phyloP scores from a whole-genome alignment of 2,113 vertebrate genomes.

The Furnarius figulus region DNA sequence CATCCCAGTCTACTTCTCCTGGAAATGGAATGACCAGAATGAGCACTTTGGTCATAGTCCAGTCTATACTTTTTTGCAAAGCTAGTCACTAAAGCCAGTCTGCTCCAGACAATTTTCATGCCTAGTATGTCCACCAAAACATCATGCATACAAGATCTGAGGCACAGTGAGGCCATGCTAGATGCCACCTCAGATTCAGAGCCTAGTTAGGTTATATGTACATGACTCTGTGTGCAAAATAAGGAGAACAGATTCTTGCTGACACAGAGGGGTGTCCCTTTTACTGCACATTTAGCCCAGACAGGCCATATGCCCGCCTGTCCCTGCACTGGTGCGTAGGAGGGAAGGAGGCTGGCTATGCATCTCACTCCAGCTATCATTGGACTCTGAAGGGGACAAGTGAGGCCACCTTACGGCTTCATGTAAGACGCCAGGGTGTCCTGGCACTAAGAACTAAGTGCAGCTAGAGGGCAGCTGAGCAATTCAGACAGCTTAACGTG shows the following conservation, averaged over 20 bases:
- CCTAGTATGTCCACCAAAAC: background rate
- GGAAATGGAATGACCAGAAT: constrained; percentile 38
- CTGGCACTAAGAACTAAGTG: background rate
- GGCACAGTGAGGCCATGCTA: background rate
- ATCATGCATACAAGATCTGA: background rate
- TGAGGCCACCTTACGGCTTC: background rate
- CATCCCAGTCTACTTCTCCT: constrained; percentile 33
- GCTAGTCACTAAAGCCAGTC: background rate
- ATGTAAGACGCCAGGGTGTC: background rate
- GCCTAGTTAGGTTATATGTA: background rate
- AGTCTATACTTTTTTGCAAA: background rate
- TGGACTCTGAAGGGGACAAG: background rate
- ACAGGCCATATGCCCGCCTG: background rate
- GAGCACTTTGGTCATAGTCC: background rate
- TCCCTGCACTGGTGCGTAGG: no score
- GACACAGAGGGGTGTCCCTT: background rate
- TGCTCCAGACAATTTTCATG: background rate
- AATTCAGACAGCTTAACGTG: background rate
- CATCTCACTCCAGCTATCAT: background rate
- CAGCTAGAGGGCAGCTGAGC: background rate
- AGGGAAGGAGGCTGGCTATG: background rate
- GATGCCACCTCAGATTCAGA: background rate
- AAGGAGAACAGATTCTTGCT: background rate
- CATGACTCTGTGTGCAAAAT: background rate
- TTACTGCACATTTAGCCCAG: background rate